Conservation (phyloP, 2,797 vertebrate species). For the Dryobates pubescens region DNA sequence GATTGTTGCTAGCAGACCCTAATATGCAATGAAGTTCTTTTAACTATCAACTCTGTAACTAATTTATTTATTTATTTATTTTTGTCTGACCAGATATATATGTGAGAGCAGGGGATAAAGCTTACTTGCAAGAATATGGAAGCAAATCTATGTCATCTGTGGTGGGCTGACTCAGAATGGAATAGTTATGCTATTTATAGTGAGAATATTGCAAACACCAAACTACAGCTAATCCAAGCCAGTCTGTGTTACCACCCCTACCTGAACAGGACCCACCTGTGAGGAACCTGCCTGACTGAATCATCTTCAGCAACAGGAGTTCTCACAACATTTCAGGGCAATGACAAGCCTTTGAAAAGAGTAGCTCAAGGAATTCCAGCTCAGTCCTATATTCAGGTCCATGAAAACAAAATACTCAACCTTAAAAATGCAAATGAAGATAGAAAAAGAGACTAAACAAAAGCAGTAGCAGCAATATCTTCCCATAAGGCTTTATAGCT, state of each 20-base stretch:
- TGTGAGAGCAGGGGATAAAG: not conserved
- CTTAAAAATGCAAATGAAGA: not conserved
- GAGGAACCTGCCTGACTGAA: not conserved
- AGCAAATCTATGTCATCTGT: not conserved
- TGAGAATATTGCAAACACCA: not conserved
- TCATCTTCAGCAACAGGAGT: not conserved
- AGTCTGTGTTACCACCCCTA: not conserved
- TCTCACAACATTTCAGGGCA: not conserved
- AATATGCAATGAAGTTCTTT: not conserved
- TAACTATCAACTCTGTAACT: not conserved
- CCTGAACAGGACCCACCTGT: not conserved
- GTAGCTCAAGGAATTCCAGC: not conserved
- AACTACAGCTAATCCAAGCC: not conserved
- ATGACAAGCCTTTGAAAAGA: not conserved
- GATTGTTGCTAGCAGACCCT: not conserved
- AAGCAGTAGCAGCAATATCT: not conserved
- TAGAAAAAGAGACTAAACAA: not conserved
- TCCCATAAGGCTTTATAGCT: not conserved
- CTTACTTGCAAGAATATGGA: not conserved
- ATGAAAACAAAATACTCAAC: not conserved
- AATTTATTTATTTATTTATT: not conserved
- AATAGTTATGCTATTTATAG: not conserved
- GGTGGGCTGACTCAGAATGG: not conserved
- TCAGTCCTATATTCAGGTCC: not conserved
- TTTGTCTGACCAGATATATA: rapidly evolving